Percentiles rank a stretch among this genome's conserved stretches.
Conservation (phyloP, 2,113 vertebrate species). For the Poeciliopsis retropinna region DNA sequence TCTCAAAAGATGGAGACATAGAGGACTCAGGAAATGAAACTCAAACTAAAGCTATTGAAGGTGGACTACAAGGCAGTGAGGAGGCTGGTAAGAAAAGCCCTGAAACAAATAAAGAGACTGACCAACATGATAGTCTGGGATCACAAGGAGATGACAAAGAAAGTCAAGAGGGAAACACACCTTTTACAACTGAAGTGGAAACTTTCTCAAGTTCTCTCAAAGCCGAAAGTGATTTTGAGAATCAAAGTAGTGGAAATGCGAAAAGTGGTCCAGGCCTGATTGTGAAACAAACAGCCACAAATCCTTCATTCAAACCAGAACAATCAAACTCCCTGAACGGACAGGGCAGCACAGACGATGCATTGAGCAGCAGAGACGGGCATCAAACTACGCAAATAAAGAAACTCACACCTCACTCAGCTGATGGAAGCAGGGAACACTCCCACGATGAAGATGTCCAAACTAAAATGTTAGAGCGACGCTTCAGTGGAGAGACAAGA, state of each 20-base stretch:
- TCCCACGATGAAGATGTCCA: not conserved
- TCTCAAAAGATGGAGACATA: not conserved
- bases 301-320: constrained; percentile 12
- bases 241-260: constrained; percentile 18
- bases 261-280: not conserved
- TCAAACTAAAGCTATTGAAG: constrained; percentile 33
- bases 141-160: constrained; percentile 14
- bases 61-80: constrained; percentile 7
- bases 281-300: constrained; percentile 7
- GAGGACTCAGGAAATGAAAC: not conserved
- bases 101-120: not conserved
- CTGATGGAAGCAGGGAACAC: constrained; percentile 46
- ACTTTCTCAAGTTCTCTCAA: constrained; percentile 19
- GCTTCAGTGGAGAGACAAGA: constrained; percentile 10
- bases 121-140: not conserved
- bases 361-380: constrained; percentile 5
- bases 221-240: constrained; percentile 20
- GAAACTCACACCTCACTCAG: constrained; percentile 35
- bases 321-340: constrained; percentile 2
- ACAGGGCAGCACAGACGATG: not conserved
- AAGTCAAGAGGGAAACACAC: constrained; percentile 6
- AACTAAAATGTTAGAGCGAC: constrained; percentile 15
- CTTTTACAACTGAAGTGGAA: constrained; percentile 47
- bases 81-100: constrained; percentile 15
- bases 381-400: constrained; percentile 50